These are phyloP conservation scores for Oryzias celebensis DNA, from an alignment of 2,113 vertebrate genomes.

Conservation along the genomic window DNA sequence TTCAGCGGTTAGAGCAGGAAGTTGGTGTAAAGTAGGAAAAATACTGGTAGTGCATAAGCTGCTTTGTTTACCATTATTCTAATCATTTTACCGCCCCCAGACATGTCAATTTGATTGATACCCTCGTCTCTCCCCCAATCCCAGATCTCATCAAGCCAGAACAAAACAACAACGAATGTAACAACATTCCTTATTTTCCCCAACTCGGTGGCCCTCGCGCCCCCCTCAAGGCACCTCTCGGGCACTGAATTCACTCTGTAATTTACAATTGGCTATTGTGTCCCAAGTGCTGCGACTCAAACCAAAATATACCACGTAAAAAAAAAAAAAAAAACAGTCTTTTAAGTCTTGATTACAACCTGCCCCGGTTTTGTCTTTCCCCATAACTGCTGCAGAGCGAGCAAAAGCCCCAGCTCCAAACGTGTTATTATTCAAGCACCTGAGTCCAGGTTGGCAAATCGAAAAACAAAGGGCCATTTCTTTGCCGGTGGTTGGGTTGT, in stretches of 20 bases:
- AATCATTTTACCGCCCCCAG: constrained; percentile 61
- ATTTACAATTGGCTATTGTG: constrained; percentile 66
- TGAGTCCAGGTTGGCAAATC: constrained; percentile 6
- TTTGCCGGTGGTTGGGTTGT: constrained; percentile 18
- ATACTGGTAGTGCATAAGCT: constrained; percentile 24
- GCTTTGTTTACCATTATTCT: constrained; percentile 69
- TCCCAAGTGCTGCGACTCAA: constrained; percentile 60
- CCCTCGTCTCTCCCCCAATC: constrained; percentile 49
- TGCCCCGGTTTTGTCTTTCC: background rate
- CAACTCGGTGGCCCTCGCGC: constrained; percentile 8
- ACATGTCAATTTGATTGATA: constrained; percentile 69
- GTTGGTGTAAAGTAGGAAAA: constrained; percentile 24
- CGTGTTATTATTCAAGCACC: constrained; percentile 45
- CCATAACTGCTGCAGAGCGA: constrained; percentile 29
- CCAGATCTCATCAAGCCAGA: constrained; percentile 65
- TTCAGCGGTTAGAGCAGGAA: constrained; percentile 24
- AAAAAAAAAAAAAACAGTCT: constrained; percentile 56
- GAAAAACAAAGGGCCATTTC: constrained; percentile 21
- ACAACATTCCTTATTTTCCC: constrained; percentile 43
- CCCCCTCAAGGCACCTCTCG: constrained; percentile 62
- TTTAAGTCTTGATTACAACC: constrained; percentile 53
- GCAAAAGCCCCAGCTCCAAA: constrained; percentile 22
- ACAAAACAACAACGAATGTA: constrained; percentile 46
- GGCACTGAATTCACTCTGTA: constrained; percentile 56
- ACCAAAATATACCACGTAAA: constrained; percentile 66